Base-by-base conservation (phyloP, 2,113 vertebrate genomes). In the Scophthalmus maximus region DNA sequence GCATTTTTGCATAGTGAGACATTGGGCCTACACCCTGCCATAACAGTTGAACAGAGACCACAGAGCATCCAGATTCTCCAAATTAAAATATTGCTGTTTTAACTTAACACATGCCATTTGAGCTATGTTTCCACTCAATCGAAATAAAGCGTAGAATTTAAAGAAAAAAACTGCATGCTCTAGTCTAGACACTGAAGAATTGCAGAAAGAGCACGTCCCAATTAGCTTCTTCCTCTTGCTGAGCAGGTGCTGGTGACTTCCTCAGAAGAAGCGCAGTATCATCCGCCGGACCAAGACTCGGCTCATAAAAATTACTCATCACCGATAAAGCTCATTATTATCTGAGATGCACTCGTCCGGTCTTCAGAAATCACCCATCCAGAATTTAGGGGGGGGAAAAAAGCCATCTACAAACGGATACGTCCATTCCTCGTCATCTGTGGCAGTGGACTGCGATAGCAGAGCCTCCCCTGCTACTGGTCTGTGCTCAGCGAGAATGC, bases 401-500 rank as follows among this genome's bases (percentile, higher is more conserved):
- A 73, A 46, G 56, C 7, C 40, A n/a, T 59, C 67, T 17, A 4
- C n/a, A 58, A 76, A 44, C 26, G 66, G 32, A 76, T 76, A 61
- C 59, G 14, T 64, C 38, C 73, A 50, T 55, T 18, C 64, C 44
- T 56, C 68, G 29, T 72, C 64, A 26, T 81, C 53, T 61, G 50
- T 83, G 62, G 56, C 69, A 32, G 65, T 61, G 78, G 79, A 60
- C 67, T 79, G 76, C 42, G 60, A 80, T 73, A 59, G 46, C 67
- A 25, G 50, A 22, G 58, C 69, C 79, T 84, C 64, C 80, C 78
- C 77, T 73, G 76, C 79, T 83, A n/a, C 69, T 66, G 80, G 67
- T 87, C 79, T 81, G 79, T 72, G 83, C 88, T 83, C 78, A 44
- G 61, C 5, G 77, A 84, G 71, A 89, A 80, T 51, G 86, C 86